Base-by-base conservation (phyloP, 2,888 invertebrate species). In the Pyrgus malvae region DNA sequence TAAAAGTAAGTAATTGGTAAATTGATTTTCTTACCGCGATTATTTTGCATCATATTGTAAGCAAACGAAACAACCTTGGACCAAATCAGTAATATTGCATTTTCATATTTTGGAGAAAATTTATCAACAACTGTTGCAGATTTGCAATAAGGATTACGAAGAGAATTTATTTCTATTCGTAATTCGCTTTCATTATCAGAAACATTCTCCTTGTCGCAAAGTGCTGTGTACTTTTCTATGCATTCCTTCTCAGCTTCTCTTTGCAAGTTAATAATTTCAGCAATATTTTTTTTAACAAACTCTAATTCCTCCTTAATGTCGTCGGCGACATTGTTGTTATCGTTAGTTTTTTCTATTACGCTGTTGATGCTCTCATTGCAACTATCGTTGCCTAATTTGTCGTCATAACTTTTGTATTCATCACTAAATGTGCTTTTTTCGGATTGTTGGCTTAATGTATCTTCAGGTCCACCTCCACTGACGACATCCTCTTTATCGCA, bases 61-160 rank as follows among this genome's bases (percentile, higher is more conserved):
- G 89, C 85, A 59, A 87, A 86, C 2, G 81, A 76, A 8, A 90
- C 88, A 33, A 90, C 60, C 59, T 77, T 80, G 1, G 83, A 72
- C 89, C 89, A 90, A 48, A 84, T 65, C 9, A 67, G 59, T 21
- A 70, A 58, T 5, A 77, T 25, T 53, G 70, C 71, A 46, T 70
- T 70, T 27, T 76, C 74, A 41, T 63, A 58, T 11, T 72, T 64
- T 16, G 41, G 37, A 12, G 62, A 64, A 5, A 59, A 56, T 35
- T 55, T 60, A 42, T 67, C 45, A 19, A 61, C 62, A 33, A 60
- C 61, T 2, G 2, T 19, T 3, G n/a, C n/a, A n/a, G n/a, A n/a
- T n/a, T n/a, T n/a, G n/a, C n/a, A n/a, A n/a, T n/a, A n/a, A n/a
- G n/a, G n/a, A n/a, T n/a, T n/a, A n/a, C n/a, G n/a, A n/a, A n/a